Base-by-base conservation (phyloP, 2,113 vertebrate genomes). In the Petaurus breviceps region DNA sequence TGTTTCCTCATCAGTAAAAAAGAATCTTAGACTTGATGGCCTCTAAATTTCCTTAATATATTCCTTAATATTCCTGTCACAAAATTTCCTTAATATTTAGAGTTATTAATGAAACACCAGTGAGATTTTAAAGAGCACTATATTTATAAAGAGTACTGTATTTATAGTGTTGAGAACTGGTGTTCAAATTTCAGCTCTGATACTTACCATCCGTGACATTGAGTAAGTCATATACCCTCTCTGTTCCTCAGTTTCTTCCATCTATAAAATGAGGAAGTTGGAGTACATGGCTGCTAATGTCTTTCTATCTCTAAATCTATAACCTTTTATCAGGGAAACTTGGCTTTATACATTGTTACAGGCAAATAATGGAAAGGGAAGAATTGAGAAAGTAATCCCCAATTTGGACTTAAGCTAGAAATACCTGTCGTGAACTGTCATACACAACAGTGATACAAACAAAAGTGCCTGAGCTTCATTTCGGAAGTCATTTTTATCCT, bases 191-290 rank as follows among this genome's bases (percentile, higher is more conserved):
- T 11, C 10, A 0, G n/a, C 46, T 55, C 25, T 3, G 31, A 37
- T 68, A 16, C 11, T 61, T 61, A 31, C 31, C 0, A 22, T 46
- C 8, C 4, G 26, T 43, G 47, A 50, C 19, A 46, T 12, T 91
- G 61, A 90, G 11, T 43, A 26, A 89, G 93, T 93, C 23, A 51
- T 1, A 54, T 92, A 9, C 19, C 31, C 16, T 55, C 51, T 92
- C 37, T 16, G 3, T 92, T 61, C 49, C 91, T 97, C 89, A 46
- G 49, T 95, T 95, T 95, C 95, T 89, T 57, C 7, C 7, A 84
- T 46, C 51, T n/a, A 26, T 10, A 94, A n/a, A 94, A 91, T 52
- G 31, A 90, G 90, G 16, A 68, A 50, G 14, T 46, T 47, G 89
- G 37, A 84, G 37, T 90, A 61, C 22, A 26, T 55, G 6, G 55